A percentile compares a stretch with the other conserved stretches of the same genome.
These are phyloP conservation scores for Desmodus rotundus DNA, from an alignment of 2,113 vertebrate species.

Conservation along the genomic window DNA sequence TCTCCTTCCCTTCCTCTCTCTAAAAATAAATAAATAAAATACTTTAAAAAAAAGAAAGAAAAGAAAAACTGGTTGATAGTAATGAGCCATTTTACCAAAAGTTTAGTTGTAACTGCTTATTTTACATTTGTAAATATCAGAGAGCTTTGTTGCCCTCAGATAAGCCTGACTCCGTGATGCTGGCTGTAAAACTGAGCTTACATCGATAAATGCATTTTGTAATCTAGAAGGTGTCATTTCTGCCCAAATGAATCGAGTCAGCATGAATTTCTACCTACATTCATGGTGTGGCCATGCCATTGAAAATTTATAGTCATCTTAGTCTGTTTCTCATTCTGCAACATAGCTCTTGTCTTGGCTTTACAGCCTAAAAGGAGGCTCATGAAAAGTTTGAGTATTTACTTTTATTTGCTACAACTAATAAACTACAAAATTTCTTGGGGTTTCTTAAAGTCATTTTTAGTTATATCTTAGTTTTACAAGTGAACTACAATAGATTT, in stretches of 20 bases:
- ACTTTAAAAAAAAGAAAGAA: not conserved
- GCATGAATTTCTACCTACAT: not conserved
- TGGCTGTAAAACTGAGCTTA: conserved; percentile 13
- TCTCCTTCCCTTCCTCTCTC: too few species aligned
- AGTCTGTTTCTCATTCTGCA: not conserved
- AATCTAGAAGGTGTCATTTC: not conserved
- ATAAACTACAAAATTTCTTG: not conserved
- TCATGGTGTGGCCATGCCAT: not conserved
- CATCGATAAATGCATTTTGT: not conserved
- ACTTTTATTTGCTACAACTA: conserved; percentile 15
- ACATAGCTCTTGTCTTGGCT: not conserved
- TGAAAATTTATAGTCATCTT: not conserved
- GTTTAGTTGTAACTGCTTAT: not conserved
- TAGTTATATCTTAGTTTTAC: not conserved
- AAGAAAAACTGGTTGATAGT: not conserved
- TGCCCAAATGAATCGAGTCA: not conserved
- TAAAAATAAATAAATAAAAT: too few species aligned
- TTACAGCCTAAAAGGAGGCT: not conserved
- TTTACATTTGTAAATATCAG: not conserved
- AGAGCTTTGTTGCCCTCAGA: not conserved
- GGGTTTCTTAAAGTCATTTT: conserved; percentile 8
- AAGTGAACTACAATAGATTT: not conserved
- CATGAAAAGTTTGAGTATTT: not conserved
- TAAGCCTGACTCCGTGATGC: not conserved
- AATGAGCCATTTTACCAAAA: not conserved